phyloP scores from a whole-genome alignment of 2,797 vertebrate species.

The Scomberomorus guttatus region DNA sequence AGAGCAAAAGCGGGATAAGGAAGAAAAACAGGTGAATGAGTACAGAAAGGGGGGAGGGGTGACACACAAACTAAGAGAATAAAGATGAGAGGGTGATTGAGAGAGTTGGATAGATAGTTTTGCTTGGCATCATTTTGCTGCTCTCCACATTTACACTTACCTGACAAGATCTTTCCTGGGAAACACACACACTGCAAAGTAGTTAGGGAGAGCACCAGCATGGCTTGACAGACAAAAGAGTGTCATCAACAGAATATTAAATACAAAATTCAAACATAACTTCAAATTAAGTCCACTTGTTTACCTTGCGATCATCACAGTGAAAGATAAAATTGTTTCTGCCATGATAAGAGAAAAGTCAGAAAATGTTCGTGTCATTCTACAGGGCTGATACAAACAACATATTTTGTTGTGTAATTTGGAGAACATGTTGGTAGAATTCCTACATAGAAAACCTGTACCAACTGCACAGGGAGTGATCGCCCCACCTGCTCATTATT shows the following conservation, averaged over 20 bases:
- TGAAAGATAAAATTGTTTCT: too few relatives aligned
- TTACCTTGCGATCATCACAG: background rate
- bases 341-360: too few relatives aligned
- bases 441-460: too few relatives aligned
- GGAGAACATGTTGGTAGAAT: too few relatives aligned
- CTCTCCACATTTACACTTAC: constrained; percentile 14
- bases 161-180: too few relatives aligned
- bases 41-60: background rate
- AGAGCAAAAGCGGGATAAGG: background rate
- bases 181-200: background rate
- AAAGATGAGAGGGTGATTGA: constrained; percentile 28
- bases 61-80: background rate
- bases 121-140: constrained; percentile 9
- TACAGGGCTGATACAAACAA: too few relatives aligned
- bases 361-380: too few relatives aligned
- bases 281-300: background rate
- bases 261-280: background rate
- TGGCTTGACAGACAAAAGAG: background rate
- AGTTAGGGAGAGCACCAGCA: background rate
- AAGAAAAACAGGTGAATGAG: background rate
- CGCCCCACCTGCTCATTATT: too few relatives aligned
- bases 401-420: too few relatives aligned
- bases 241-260: background rate
- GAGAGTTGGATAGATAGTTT: background rate
- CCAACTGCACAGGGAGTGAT: too few relatives aligned